Evolutionary conservation across 2,888 invertebrate genomes (phyloP).

Genomic region (Cosmia pyralina): DNA sequence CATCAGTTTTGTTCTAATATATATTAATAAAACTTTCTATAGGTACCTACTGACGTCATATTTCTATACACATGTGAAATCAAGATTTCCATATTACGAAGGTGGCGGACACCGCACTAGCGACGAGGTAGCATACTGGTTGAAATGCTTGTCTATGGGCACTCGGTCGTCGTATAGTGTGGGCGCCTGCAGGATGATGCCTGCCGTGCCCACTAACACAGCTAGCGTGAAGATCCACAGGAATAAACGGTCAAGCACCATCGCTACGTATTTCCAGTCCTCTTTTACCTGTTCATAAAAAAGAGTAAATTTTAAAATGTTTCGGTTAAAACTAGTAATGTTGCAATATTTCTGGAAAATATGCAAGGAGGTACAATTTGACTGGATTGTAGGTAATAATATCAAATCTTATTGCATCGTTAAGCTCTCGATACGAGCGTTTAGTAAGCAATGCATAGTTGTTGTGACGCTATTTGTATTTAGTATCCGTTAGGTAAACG

Average conservation of each 20-base stretch:
- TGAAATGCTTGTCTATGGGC: constrained; percentile 96
- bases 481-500: constrained; percentile 33
- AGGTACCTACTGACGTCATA: constrained; percentile 45
- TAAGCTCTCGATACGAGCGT: constrained; percentile 36
- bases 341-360: neutral
- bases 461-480: constrained; percentile 38
- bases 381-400: constrained; percentile 24
- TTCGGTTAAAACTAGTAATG: neutral
- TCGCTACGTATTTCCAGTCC: constrained; percentile 99
- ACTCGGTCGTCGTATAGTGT: constrained; percentile 97
- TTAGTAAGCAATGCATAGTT: constrained; percentile 28
- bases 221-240: constrained; percentile 99
- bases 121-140: constrained; percentile 95
- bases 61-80: constrained; percentile 22
- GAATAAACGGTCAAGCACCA: constrained; percentile 99
- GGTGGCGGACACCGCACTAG: constrained; percentile 94
- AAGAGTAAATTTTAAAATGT: neutral
- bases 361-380: constrained; percentile 6
- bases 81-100: constrained; percentile 76
- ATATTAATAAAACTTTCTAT: constrained; percentile 4
- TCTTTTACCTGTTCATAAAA: constrained; percentile 94
- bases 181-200: constrained; percentile 98
- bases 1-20: neutral
- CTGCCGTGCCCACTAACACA: constrained; percentile 97
- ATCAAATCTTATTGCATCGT: constrained; percentile 47